phyloP scores from a whole-genome alignment of 2,888 invertebrate genomes.

The Zaprionus bogoriensis region DNA sequence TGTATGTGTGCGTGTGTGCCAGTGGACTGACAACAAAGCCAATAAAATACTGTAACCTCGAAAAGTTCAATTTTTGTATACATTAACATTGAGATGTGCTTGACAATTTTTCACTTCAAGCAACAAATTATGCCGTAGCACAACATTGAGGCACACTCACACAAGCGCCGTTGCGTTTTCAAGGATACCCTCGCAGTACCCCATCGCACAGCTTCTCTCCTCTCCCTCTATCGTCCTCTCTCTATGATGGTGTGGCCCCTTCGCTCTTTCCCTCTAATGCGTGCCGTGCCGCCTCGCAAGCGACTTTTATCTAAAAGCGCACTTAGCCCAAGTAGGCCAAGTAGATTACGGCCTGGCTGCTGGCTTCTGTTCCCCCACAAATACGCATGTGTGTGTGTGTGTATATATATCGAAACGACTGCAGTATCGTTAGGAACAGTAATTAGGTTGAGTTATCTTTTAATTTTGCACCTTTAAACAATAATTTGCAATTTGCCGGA shows the following conservation, averaged over 20 bases:
- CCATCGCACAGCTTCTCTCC: not conserved
- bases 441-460: constrained; percentile 32
- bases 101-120: constrained; percentile 77
- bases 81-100: constrained; percentile 72
- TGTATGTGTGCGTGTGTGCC: constrained; percentile 6
- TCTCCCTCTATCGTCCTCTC: not conserved
- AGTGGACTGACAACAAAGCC: constrained; percentile 56
- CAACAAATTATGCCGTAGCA: constrained; percentile 76
- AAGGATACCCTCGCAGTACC: constrained; percentile 43
- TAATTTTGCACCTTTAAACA: constrained; percentile 8
- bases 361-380: constrained; percentile 16
- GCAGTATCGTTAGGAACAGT: constrained; percentile 12
- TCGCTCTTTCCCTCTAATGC: constrained; percentile 38
- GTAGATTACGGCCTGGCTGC: constrained; percentile 63
- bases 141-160: constrained; percentile 67
- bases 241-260: no score
- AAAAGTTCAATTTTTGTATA: constrained; percentile 74
- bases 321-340: constrained; percentile 77
- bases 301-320: constrained; percentile 78
- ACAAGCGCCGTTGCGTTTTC: constrained; percentile 46
- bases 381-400: not conserved
- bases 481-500: constrained; percentile 11
- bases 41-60: constrained; percentile 75
- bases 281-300: constrained; percentile 58
- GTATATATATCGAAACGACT: not conserved